Evolutionary conservation across 92 coral and sea anemone species (phyloP).

Genomic region (Parazoanthus swiftii): DNA sequence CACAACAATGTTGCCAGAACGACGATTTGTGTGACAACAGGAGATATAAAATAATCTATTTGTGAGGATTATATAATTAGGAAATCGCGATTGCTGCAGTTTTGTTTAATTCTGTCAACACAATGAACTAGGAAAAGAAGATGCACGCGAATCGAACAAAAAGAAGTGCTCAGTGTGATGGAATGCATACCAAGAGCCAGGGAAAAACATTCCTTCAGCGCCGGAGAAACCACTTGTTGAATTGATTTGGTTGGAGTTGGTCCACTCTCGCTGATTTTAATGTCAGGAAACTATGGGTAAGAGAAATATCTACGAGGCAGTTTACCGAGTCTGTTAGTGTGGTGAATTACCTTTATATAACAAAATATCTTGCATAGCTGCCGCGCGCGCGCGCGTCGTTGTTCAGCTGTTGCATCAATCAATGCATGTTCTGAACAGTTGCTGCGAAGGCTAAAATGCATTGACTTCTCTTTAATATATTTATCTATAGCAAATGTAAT

Average conservation of each 20-base stretch:
- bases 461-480: no score
- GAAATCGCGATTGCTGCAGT: background rate
- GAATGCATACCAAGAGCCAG: background rate
- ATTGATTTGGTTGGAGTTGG: background rate
- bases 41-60: background rate
- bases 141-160: background rate
- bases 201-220: slow-evolving; percentile 1
- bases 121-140: slow-evolving; percentile 7
- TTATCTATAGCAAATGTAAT: no score
- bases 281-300: slow-evolving; percentile 15
- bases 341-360: no score
- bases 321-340: no score
- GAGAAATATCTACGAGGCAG: background rate
- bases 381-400: no score
- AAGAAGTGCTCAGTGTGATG: background rate
- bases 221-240: slow-evolving; percentile 17
- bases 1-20: slow-evolving; percentile 27
- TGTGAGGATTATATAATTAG: slow-evolving; percentile 24
- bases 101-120: background rate
- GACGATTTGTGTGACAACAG: background rate
- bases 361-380: no score
- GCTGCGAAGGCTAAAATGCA: no score
- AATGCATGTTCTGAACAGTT: no score
- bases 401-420: no score
- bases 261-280: background rate